Percentiles rank a stretch among this genome's conserved stretches.
phyloP scores from a whole-genome alignment of 1,140 invertebrate species.

The Pantala flavescens region DNA sequence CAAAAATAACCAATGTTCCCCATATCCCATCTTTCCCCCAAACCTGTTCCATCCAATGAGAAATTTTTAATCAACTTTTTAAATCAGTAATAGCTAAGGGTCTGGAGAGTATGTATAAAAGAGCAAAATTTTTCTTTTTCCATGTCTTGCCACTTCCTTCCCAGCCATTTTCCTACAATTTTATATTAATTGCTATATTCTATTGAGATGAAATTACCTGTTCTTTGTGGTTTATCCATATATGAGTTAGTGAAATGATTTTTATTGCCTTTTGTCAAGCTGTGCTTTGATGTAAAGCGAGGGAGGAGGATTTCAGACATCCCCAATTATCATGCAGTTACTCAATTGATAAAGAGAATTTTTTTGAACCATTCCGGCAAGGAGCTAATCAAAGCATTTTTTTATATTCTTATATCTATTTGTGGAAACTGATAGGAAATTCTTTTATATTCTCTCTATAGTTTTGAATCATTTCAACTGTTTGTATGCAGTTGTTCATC shows the following conservation, averaged over 20 bases:
- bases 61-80: conserved; percentile 9
- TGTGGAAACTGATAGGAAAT: neutral
- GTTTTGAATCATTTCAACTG: neutral
- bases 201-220: neutral
- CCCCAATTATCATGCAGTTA: neutral
- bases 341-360: neutral
- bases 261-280: neutral
- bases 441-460: neutral
- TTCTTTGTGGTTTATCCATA: neutral
- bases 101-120: conserved; percentile 12
- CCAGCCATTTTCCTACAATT: neutral
- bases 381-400: neutral
- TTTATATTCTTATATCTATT: neutral
- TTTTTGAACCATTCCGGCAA: neutral
- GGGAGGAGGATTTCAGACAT: neutral
- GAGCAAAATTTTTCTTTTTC: conserved; percentile 12
- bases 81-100: conserved; percentile 12
- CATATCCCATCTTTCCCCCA: neutral
- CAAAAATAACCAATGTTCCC: conserved; percentile 11
- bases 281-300: neutral
- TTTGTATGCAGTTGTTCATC: neutral
- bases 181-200: neutral
- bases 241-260: neutral
- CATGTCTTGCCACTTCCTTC: conserved; percentile 1
- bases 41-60: neutral